Evolutionary conservation across 1,140 invertebrate species (phyloP).

Genomic region (Brachionus asplanchnoidis): DNA sequence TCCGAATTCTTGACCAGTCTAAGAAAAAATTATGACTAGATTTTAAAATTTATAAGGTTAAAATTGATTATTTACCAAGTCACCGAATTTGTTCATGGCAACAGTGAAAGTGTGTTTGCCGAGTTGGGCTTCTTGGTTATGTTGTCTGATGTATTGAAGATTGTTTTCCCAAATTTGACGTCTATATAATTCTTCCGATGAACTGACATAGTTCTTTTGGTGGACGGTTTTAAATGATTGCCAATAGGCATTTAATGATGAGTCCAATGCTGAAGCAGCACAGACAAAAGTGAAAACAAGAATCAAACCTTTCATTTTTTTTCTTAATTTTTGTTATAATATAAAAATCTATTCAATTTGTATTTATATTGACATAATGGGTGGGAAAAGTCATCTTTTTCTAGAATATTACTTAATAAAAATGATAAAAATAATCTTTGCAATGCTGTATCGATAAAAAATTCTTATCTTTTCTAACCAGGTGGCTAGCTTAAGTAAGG

Average conservation of each 20-base stretch:
- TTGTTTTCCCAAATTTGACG: slow-evolving; percentile 35
- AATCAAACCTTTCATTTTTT: background rate
- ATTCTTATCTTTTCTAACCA: background rate
- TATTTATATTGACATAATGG: slow-evolving; percentile 1
- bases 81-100: slow-evolving; percentile 39
- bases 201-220: background rate
- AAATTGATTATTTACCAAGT: slow-evolving; percentile 7
- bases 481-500: background rate
- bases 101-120: slow-evolving; percentile 6
- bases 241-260: slow-evolving; percentile 27
- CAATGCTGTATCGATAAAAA: background rate
- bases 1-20: slow-evolving; percentile 38
- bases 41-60: background rate
- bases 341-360: background rate
- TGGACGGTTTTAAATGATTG: background rate
- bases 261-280: slow-evolving; percentile 3
- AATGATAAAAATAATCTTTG: slow-evolving; percentile 10
- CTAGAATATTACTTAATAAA: background rate
- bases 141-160: slow-evolving; percentile 12
- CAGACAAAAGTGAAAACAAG: background rate
- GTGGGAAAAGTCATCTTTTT: slow-evolving; percentile 5
- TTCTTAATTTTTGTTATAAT: background rate
- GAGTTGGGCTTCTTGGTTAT: slow-evolving; percentile 22
- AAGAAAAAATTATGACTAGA: background rate
- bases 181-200: slow-evolving; percentile 28